Conservation (phyloP, 1,140 invertebrate species). For the Drosophila bifasciata region DNA sequence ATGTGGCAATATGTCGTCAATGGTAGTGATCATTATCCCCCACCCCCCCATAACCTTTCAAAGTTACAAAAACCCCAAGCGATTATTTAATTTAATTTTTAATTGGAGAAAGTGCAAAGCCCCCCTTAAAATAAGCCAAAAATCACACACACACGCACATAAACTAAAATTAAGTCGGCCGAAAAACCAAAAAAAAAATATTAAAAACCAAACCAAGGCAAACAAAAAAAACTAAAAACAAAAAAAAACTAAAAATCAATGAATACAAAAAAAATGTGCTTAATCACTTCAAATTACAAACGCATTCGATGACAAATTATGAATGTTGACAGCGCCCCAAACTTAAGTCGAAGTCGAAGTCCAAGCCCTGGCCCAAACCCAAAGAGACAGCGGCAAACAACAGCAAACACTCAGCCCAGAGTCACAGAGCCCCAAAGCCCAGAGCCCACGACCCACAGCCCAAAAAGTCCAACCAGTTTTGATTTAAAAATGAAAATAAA, state of each 20-base stretch:
- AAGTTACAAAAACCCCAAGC: conserved; percentile 18
- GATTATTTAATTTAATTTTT: conserved; percentile 80
- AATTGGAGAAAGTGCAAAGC: conserved; percentile 79
- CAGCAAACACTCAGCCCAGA: conserved; percentile 63
- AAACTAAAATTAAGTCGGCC: conserved; percentile 41
- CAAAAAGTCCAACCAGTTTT: conserved; percentile 59
- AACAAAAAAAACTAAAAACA: conserved; percentile 49
- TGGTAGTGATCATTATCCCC: not conserved
- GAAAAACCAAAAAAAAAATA: conserved; percentile 37
- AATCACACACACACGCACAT: conserved; percentile 2
- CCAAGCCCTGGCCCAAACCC: conserved; percentile 15
- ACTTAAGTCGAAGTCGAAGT: conserved; percentile 22
- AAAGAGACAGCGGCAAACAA: conserved; percentile 62
- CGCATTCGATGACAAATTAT: conserved; percentile 77
- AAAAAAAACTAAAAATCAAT: conserved; percentile 13
- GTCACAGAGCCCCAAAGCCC: not conserved
- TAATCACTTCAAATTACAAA: conserved; percentile 75
- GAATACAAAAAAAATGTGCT: conserved; percentile 60
- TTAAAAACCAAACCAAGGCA: conserved; percentile 39
- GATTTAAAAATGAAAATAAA: conserved; percentile 71
- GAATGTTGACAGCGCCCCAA: conserved; percentile 58
- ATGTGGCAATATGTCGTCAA: not conserved
- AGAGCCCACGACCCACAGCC: too few relatives aligned
- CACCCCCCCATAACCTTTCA: not conserved
- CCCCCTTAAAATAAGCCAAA: conserved; percentile 31